phyloP scores from a whole-genome alignment of 2,113 vertebrate species.

The Hepsetus odoe region DNA sequence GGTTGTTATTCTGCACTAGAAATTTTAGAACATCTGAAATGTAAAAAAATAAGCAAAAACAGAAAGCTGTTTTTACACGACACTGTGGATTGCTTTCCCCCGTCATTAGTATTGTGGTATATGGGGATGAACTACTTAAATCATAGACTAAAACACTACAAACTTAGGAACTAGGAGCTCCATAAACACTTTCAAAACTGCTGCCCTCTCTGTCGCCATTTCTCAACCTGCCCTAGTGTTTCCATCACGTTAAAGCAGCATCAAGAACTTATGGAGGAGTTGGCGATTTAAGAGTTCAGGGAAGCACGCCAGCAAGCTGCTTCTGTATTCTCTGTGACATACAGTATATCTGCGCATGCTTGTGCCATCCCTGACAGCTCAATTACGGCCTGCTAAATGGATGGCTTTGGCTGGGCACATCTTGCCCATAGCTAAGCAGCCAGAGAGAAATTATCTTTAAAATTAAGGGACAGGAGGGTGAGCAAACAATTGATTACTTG shows the following conservation, averaged over 20 bases:
- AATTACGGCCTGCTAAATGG: conserved; percentile 56
- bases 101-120: too few relatives aligned
- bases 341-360: conserved; percentile 49
- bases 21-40: too few relatives aligned
- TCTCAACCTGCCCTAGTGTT: conserved; percentile 29
- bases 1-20: too few relatives aligned
- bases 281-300: conserved; percentile 32
- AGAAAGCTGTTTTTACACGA: too few relatives aligned
- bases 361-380: conserved; percentile 53
- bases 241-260: conserved; percentile 29
- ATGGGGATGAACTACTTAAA: too few relatives aligned
- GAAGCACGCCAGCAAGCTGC: conserved; percentile 9
- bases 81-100: too few relatives aligned
- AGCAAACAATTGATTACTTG: conserved; percentile 53
- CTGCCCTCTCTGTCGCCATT: conserved; percentile 50
- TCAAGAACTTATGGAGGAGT: conserved; percentile 39
- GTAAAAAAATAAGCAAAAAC: too few relatives aligned
- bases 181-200: conserved; percentile 55
- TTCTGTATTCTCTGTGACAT: conserved; percentile 33
- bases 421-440: conserved; percentile 40
- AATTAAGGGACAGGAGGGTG: conserved; percentile 50
- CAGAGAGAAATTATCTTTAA: conserved; percentile 53
- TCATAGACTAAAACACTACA: neutral
- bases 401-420: conserved; percentile 41
- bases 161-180: neutral